These are phyloP conservation scores for Rhopalosiphum nymphaeae DNA, from an alignment of 2,888 invertebrate species.

Conservation along the genomic window DNA sequence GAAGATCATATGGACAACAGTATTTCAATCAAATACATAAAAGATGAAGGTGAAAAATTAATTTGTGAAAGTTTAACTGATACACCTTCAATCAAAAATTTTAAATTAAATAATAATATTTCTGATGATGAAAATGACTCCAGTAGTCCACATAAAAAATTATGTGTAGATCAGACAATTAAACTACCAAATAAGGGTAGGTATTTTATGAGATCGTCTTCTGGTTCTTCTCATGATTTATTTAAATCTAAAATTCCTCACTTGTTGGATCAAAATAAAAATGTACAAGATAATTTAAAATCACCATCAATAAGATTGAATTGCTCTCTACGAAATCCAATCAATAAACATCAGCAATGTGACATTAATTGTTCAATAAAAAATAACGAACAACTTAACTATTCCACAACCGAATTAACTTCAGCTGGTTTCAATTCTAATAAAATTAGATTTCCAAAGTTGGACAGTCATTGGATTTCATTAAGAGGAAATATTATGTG, in stretches of 20 bases:
- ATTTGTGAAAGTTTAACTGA: conserved; percentile 4
- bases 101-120: conserved; percentile 24
- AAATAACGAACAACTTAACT: conserved; percentile 47
- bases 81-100: neutral
- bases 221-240: conserved; percentile 25
- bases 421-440: conserved; percentile 30
- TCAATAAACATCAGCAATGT: conserved; percentile 28
- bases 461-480: conserved; percentile 60
- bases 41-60: conserved; percentile 13
- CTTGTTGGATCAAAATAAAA: conserved; percentile 58
- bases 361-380: conserved; percentile 28
- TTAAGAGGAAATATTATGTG: conserved; percentile 71
- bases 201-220: conserved; percentile 62
- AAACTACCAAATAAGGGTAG: conserved; percentile 37
- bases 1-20: neutral
- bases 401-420: conserved; percentile 12
- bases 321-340: conserved; percentile 32
- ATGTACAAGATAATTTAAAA: conserved; percentile 24
- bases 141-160: conserved; percentile 41
- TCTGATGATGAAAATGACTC: conserved; percentile 42
- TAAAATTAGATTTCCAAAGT: conserved; percentile 61
- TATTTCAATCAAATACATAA: conserved; percentile 27
- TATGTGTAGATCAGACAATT: conserved; percentile 30
- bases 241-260: conserved; percentile 37
- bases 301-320: neutral